phyloP scores from a whole-genome alignment of 2,113 vertebrate genomes.

The Seriola quinqueradiata region DNA sequence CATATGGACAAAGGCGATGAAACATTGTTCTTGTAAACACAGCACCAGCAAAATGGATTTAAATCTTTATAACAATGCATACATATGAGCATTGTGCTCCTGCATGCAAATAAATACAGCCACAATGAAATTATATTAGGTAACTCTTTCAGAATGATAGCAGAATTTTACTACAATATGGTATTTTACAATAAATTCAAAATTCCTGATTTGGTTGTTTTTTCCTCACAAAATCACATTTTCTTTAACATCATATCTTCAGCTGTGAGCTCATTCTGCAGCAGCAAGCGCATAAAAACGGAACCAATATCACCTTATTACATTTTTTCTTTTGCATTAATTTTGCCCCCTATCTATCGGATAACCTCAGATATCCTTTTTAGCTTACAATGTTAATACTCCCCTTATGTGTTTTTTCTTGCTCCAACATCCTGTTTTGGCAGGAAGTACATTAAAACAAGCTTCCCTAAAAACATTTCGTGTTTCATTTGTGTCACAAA shows the following conservation, averaged over 20 bases:
- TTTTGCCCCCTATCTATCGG: background rate
- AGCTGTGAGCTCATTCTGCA: background rate
- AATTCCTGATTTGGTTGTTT: background rate
- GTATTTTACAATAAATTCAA: conserved; percentile 3
- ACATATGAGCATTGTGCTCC: conserved; percentile 36
- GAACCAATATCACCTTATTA: background rate
- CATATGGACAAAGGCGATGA: conserved; percentile 68
- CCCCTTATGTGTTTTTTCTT: background rate
- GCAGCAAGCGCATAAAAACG: background rate
- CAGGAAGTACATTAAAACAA: background rate
- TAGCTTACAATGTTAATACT: conserved; percentile 4
- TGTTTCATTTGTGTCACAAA: conserved; percentile 13
- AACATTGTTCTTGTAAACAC: conserved; percentile 77
- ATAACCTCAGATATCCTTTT: background rate
- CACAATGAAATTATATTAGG: conserved; percentile 15
- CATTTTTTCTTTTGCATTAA: background rate
- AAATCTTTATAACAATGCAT: conserved; percentile 70
- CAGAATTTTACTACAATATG: background rate
- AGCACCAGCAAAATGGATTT: conserved; percentile 61
- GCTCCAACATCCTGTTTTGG: conserved; percentile 1
- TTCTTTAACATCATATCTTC: conserved; percentile 4
- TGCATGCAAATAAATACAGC: conserved; percentile 31
- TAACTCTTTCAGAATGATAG: background rate
- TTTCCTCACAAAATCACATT: background rate
- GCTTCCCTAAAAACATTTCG: background rate